Conservation (phyloP, 1,140 invertebrate genomes). For the Lasioglossum albipes region DNA sequence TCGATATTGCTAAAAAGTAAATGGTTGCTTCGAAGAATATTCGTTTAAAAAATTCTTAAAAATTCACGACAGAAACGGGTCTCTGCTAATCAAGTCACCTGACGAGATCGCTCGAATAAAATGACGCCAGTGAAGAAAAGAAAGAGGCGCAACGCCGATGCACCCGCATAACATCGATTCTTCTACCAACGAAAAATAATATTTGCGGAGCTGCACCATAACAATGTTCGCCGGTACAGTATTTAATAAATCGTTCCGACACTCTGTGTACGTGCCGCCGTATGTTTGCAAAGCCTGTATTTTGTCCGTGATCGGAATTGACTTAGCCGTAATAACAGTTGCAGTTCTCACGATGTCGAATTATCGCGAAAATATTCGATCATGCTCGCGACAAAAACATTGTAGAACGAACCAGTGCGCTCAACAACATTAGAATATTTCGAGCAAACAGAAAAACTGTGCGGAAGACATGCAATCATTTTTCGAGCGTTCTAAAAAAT, state of each 20-base stretch:
- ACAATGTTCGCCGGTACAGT: slow-evolving; percentile 50
- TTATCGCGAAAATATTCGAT: slow-evolving; percentile 48
- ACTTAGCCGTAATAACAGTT: slow-evolving; percentile 54
- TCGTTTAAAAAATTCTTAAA: no score
- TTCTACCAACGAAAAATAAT: slow-evolving; percentile 55
- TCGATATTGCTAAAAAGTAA: no score
- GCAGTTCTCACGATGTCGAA: slow-evolving; percentile 32
- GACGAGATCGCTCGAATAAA: background rate
- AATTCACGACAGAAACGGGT: no score
- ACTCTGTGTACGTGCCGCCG: slow-evolving; percentile 52
- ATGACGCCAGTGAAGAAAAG: background rate
- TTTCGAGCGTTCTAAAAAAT: no score
- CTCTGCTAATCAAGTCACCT: background rate
- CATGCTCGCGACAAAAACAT: background rate
- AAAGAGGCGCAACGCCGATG: background rate
- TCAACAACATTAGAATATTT: no score
- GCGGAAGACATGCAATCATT: no score
- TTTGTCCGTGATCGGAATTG: slow-evolving; percentile 59
- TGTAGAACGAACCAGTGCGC: no score
- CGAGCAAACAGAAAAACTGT: no score
- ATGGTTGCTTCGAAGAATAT: no score
- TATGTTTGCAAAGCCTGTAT: slow-evolving; percentile 51
- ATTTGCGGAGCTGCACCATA: slow-evolving; percentile 55
- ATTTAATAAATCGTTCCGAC: slow-evolving; percentile 59
- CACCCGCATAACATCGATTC: slow-evolving; percentile 42